Evolutionary conservation across 2,113 vertebrate species (phyloP), one percentile per base, ranked within the genome.

Genomic region (Motacilla tschutschensis): DNA sequence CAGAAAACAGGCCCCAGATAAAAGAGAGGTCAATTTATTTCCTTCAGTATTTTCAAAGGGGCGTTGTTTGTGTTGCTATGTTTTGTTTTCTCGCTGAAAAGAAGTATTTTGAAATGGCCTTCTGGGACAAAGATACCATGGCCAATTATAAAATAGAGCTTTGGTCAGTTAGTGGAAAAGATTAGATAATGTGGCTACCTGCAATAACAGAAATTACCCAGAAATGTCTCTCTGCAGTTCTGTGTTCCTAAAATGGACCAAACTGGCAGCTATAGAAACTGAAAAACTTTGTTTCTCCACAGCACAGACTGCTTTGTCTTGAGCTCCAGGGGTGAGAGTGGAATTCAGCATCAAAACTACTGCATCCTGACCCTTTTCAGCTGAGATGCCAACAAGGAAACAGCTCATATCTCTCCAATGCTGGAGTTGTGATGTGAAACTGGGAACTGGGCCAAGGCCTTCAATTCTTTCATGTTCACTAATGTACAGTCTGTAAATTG

Each of bases 31-130:
- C 55, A 88, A 76, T 74, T 57, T 19, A 75, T 84, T 91, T 74
- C 38, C 55, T 84, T 77, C 31, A 36, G 5, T 73, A 70, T 79
- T 91, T 88, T 76, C 76, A 59, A 86, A 79, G n/a, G 53, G 25
- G 13, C 2, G 1, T 43, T 72, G 33, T 53, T 76, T 67, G 15
- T 26, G 29, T 63, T 54, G 62, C 16, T 80, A 62, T 63, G 29
- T 17, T 85, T 76, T 86, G 47, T 35, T 90, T 87, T 76, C 75
- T 84, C 82, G 55, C 69, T 89, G 46, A 74, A 85, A 93, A 83
- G 33, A 69, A 74, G 47, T 71, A 60, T 79, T 87, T 94, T 77
- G 44, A 70, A 93, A 87, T 40, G 25, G 69, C 31, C 36, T 85
- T 59, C 69, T 85, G 36, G 57, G 53, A 77, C 53, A 60, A 89